A percentile compares a stretch with the other conserved stretches of the same genome.
phyloP scores from a whole-genome alignment of 1,140 invertebrate genomes.

The Leptopilina boulardi region DNA sequence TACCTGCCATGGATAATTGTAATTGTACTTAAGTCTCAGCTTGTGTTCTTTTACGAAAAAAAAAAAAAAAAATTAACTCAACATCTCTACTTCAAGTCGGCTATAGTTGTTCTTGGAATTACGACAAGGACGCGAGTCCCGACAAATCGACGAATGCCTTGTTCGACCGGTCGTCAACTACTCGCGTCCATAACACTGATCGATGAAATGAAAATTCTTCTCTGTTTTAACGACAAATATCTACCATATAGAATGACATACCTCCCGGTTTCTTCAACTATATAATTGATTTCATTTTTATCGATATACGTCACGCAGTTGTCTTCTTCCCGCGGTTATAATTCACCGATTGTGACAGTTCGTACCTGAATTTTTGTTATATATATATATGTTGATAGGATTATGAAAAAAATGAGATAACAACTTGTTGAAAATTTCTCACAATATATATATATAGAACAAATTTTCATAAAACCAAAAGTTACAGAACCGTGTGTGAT shows the following conservation, averaged over 20 bases:
- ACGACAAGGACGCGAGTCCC: slow-evolving; percentile 59
- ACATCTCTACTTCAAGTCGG: slow-evolving; percentile 44
- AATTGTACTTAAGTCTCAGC: slow-evolving; percentile 61
- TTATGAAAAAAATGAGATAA: neutral
- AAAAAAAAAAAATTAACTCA: slow-evolving; percentile 35
- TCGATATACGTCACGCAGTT: slow-evolving; percentile 17
- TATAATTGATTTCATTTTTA: slow-evolving; percentile 33
- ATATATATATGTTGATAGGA: neutral
- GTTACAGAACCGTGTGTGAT: too few species aligned
- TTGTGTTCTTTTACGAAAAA: slow-evolving; percentile 52
- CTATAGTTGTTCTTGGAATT: slow-evolving; percentile 63
- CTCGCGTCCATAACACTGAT: slow-evolving; percentile 47
- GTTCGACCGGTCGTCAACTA: slow-evolving; percentile 47
- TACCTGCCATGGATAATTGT: slow-evolving; percentile 68
- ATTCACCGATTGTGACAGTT: neutral
- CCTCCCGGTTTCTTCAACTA: slow-evolving; percentile 10
- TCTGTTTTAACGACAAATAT: slow-evolving; percentile 38
- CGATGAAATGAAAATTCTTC: slow-evolving; percentile 55
- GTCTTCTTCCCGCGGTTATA: neutral
- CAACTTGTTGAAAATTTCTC: neutral
- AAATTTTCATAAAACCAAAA: too few species aligned
- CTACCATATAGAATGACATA: slow-evolving; percentile 8
- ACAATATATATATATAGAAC: neutral
- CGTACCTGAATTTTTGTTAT: neutral
- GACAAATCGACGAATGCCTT: slow-evolving; percentile 54